These are phyloP conservation scores for Plectrocnemia conspersa DNA, from an alignment of 1,140 invertebrate species.

Conservation along the genomic window DNA sequence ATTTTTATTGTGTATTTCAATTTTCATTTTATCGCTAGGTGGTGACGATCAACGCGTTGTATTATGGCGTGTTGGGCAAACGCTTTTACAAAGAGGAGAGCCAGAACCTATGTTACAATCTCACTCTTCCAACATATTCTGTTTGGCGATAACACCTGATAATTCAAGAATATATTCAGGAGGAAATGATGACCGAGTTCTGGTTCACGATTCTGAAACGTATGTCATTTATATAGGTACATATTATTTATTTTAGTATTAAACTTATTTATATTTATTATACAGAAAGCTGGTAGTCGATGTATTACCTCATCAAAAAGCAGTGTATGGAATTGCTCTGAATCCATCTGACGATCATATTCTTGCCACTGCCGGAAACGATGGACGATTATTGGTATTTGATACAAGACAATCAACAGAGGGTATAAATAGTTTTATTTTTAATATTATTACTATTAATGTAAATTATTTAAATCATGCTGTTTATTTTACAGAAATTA, in stretches of 20 bases:
- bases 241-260: neutral
- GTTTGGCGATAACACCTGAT: constrained; percentile 75
- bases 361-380: constrained; percentile 85
- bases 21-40: too few species aligned
- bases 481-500: constrained; percentile 40
- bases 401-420: constrained; percentile 68
- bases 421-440: constrained; percentile 35
- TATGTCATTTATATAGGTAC: constrained; percentile 49
- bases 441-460: neutral
- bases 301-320: constrained; percentile 78
- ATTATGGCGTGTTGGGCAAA: constrained; percentile 80
- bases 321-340: constrained; percentile 83
- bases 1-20: too few species aligned
- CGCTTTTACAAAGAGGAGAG: constrained; percentile 58
- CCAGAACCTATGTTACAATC: constrained; percentile 72
- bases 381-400: constrained; percentile 80
- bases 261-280: constrained; percentile 11
- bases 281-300: constrained; percentile 55
- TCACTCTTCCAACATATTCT: constrained; percentile 92
- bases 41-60: constrained; percentile 89
- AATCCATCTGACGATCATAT: constrained; percentile 79
- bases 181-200: constrained; percentile 91
- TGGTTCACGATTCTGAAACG: constrained; percentile 78
- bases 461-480: neutral
- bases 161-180: constrained; percentile 85